Evolutionary conservation across 2,113 vertebrate genomes (phyloP), one percentile per base, ranked within the genome.

Genomic region (Entomyzon cyanotis): DNA sequence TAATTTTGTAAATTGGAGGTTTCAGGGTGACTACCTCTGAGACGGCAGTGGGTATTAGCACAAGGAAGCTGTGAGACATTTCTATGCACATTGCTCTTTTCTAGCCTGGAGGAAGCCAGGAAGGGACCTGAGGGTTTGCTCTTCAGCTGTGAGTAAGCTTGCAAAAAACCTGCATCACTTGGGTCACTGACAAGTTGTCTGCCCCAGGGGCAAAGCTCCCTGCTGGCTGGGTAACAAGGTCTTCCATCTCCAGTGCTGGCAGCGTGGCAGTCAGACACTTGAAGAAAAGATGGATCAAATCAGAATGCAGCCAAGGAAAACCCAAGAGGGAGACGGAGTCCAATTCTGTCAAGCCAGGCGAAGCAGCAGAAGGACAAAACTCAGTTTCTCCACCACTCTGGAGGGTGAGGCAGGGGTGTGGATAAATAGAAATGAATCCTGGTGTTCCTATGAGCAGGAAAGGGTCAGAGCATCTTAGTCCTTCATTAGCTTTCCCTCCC

Each of bases 301-400:
- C 60, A 33, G 33, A 84, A 50, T 31, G 53, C 28, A 89, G 85
- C 82, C 92, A 93, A 95, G 68, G 49, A 80, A 92, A 94, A 85
- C 68, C 33, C 52, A 41, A 18, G 35, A 92, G 25, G 47, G 53
- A 78, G 49, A 60, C n/a, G 47, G 68, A 93, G 35, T 74, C 46
- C 50, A 78, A 21, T 28, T 79, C 82, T 39, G 17, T 30, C 53
- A 76, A 58, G 18, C 37, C 41, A 87, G 46, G 22, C 70, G 80
- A 86, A 93, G 52, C 55, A 91, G 47, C 47, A 52, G 39, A 62
- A 95, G 27, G 60, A 70, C 14, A 76, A 71, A 84, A 81, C 12
- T 77, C 33, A 20, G 4, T 7, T 68, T 31, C 35, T 69, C 39
- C 75, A 62, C 33, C 6, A 30, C 30, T 31, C 16, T 78, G 58